phyloP scores from a whole-genome alignment of 2,113 vertebrate species.

The Silurus asotus region DNA sequence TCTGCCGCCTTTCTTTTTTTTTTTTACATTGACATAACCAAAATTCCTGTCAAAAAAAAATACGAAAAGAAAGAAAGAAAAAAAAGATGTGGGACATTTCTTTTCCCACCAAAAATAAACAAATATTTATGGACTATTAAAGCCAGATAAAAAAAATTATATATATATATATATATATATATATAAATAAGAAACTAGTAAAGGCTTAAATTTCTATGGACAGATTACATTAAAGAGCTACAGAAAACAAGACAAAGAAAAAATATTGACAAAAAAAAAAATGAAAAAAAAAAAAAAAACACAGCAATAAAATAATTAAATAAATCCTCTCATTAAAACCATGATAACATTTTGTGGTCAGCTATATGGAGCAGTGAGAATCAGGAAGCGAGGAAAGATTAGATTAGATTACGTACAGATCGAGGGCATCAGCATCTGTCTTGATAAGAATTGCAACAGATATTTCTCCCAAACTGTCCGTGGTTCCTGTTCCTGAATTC shows the following conservation, averaged over 20 bases:
- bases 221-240: too few species aligned
- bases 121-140: background rate
- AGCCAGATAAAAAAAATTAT: too few species aligned
- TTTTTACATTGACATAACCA: background rate
- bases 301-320: background rate
- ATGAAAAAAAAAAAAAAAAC: background rate
- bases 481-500: background rate
- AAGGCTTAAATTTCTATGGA: background rate
- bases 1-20: background rate
- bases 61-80: background rate
- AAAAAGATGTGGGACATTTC: too few species aligned
- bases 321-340: background rate
- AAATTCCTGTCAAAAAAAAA: background rate
- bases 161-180: too few species aligned
- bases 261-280: background rate
- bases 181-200: background rate
- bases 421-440: background rate
- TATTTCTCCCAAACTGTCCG: background rate
- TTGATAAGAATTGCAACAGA: background rate
- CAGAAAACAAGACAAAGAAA: background rate
- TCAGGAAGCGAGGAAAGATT: background rate
- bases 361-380: background rate
- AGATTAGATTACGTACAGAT: background rate
- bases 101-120: background rate
- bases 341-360: too few species aligned